phyloP scores from a whole-genome alignment of 2,797 vertebrate species.

The Alca torda region DNA sequence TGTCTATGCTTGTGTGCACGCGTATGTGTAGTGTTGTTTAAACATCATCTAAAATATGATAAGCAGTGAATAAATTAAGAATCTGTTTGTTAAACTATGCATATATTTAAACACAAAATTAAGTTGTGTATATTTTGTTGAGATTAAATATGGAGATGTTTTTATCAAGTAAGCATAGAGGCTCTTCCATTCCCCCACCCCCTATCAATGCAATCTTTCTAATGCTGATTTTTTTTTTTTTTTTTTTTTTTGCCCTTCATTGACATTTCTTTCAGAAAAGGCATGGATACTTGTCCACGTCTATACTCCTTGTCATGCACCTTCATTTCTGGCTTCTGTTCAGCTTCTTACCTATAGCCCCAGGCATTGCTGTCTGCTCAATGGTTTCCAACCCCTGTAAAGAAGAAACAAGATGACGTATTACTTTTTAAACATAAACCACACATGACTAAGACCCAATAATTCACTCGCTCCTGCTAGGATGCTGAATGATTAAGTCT shows the following conservation, averaged over 20 bases:
- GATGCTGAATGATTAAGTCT: conserved; percentile 65
- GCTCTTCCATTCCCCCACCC: background rate
- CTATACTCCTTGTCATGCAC: conserved; percentile 42
- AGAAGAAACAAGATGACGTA: conserved; percentile 70
- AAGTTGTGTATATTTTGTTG: conserved; percentile 18
- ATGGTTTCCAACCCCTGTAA: conserved; percentile 63
- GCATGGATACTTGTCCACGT: conserved; percentile 29
- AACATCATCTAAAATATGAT: conserved; percentile 50
- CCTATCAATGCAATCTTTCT: background rate
- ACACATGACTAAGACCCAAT: conserved; percentile 68
- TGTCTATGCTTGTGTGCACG: background rate
- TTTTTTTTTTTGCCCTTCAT: background rate
- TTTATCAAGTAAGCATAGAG: background rate
- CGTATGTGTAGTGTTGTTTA: conserved; percentile 36
- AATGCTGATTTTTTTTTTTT: background rate
- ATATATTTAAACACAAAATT: conserved; percentile 59
- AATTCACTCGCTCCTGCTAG: conserved; percentile 62
- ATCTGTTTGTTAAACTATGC: conserved; percentile 57
- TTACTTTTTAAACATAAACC: conserved; percentile 74
- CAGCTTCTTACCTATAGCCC: conserved; percentile 56
- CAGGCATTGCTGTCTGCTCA: conserved; percentile 69
- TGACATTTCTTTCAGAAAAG: conserved; percentile 38
- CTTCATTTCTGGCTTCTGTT: conserved; percentile 59
- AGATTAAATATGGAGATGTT: conserved; percentile 23
- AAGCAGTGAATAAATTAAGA: conserved; percentile 69